Conservation (phyloP, 2,113 vertebrate genomes). For the Peromyscus maniculatus region DNA sequence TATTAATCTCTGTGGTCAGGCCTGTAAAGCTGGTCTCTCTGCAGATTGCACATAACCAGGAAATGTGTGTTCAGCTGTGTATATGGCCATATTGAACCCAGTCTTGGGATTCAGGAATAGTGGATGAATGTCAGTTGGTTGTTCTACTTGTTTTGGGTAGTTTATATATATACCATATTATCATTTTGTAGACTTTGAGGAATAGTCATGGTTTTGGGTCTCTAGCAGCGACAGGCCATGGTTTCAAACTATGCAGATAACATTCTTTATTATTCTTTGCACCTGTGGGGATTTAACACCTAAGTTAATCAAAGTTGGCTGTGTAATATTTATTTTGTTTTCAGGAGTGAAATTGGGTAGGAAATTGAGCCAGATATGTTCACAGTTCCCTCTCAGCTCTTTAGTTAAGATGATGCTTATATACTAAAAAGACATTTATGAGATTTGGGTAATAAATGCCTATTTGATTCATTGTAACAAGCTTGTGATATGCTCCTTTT, state of each 20-base stretch:
- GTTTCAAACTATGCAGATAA: conserved; percentile 27
- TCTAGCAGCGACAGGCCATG: conserved; percentile 27
- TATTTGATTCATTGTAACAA: conserved; percentile 51
- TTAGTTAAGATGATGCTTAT: conserved; percentile 49
- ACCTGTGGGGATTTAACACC: conserved; percentile 54
- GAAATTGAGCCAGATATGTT: conserved; percentile 52
- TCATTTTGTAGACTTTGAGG: conserved; percentile 51
- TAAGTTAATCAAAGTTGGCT: conserved; percentile 50
- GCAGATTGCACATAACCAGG: conserved; percentile 85
- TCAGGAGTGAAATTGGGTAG: conserved; percentile 63
- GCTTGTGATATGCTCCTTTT: not conserved
- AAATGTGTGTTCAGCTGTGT: conserved; percentile 87
- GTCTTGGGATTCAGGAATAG: conserved; percentile 74
- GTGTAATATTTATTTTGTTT: conserved; percentile 67
- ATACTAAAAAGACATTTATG: conserved; percentile 22
- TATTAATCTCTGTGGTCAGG: conserved; percentile 90
- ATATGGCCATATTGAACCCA: conserved; percentile 72
- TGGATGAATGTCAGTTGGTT: conserved; percentile 71
- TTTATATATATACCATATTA: conserved; percentile 12
- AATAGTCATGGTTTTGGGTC: conserved; percentile 2
- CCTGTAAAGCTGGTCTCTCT: conserved; percentile 87
- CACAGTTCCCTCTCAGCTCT: conserved; percentile 24
- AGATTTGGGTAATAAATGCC: conserved; percentile 65
- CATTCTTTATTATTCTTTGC: conserved; percentile 57
- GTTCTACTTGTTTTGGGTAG: conserved; percentile 66